phyloP scores from a whole-genome alignment of 53 echinoderm and acorn worm species.

The Paelopatides confundens region DNA sequence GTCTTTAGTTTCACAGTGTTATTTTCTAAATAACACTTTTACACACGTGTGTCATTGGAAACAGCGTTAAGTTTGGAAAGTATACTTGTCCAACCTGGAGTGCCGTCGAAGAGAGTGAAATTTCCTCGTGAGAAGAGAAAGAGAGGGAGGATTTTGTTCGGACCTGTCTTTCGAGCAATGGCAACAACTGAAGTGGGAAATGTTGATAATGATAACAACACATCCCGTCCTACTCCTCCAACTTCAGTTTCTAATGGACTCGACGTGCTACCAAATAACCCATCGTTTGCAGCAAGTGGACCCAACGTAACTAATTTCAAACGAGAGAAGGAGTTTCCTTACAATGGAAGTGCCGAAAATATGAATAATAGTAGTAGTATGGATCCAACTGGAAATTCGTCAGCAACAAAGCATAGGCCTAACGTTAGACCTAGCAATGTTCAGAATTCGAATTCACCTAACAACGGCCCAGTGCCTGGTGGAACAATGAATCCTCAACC shows the following conservation, averaged over 20 bases:
- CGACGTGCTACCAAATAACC: constrained; percentile 46
- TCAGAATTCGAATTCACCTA: constrained; percentile 32
- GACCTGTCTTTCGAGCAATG: constrained; percentile 43
- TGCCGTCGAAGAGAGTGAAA: neutral
- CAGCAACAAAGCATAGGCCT: constrained; percentile 49
- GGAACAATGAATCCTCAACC: constrained; percentile 66
- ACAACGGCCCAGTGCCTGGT: constrained; percentile 56
- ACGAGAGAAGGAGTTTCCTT: constrained; percentile 45
- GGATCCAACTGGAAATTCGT: constrained; percentile 51
- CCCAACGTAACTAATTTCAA: constrained; percentile 37
- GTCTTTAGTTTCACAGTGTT: constrained; percentile 94
- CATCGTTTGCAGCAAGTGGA: constrained; percentile 38
- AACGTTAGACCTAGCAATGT: constrained; percentile 13
- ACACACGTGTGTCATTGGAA: constrained; percentile 99
- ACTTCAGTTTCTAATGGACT: constrained; percentile 41
- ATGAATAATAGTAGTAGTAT: constrained; percentile 48
- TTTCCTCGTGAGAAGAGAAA: constrained; percentile 25
- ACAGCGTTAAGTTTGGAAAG: constrained; percentile 67
- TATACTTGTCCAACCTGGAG: constrained; percentile 45
- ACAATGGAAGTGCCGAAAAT: constrained; percentile 49
- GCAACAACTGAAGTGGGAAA: constrained; percentile 57
- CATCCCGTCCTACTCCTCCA: constrained; percentile 49
- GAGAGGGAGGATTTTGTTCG: constrained; percentile 41
- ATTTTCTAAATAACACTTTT: constrained; percentile 98
- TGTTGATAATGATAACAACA: constrained; percentile 53